Percentiles rank a stretch among this genome's conserved stretches.
These are phyloP conservation scores for Rhinoraja longicauda DNA, from an alignment of 2,797 vertebrate species.

Conservation along the genomic window DNA sequence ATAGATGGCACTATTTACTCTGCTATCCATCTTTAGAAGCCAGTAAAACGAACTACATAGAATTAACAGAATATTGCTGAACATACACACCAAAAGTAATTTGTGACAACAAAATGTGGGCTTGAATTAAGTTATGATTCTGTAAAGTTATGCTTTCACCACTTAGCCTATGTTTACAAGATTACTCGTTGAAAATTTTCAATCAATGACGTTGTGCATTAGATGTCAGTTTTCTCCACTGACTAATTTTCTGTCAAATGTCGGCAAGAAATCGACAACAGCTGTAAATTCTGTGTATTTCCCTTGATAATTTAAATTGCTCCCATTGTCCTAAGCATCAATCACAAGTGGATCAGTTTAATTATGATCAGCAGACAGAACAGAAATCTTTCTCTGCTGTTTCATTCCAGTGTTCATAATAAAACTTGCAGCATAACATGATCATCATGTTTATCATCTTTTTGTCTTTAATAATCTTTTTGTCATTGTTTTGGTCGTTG, in stretches of 20 bases:
- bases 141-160: background rate
- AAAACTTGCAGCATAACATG: background rate
- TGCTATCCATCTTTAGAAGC: background rate
- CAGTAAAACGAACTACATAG: background rate
- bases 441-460: background rate
- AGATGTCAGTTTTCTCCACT: background rate
- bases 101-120: background rate
- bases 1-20: slow-evolving; percentile 29
- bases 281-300: background rate
- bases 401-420: background rate
- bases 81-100: background rate
- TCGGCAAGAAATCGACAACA: background rate
- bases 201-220: background rate
- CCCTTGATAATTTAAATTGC: background rate
- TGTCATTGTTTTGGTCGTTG: no score
- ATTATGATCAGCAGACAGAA: background rate
- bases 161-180: background rate
- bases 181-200: background rate
- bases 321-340: background rate
- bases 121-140: slow-evolving; percentile 28
- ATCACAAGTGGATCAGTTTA: background rate
- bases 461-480: background rate
- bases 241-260: background rate
- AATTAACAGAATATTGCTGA: background rate
- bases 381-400: background rate